Conservation (phyloP, 2,113 vertebrate genomes). For the Tricholaema leucomelas region DNA sequence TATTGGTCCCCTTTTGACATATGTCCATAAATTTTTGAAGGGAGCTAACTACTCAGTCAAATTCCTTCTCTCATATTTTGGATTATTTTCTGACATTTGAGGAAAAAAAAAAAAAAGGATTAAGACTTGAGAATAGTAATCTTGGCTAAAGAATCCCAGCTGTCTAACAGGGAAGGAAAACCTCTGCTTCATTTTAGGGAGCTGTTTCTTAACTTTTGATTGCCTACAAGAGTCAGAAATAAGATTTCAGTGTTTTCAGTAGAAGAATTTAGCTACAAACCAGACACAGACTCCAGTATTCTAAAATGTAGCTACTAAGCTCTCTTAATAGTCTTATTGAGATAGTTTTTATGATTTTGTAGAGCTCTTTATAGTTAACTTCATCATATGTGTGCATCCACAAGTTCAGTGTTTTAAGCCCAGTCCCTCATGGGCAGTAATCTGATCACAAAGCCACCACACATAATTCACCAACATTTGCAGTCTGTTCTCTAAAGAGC, state of each 20-base stretch:
- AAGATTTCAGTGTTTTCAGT: neutral
- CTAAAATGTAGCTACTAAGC: neutral
- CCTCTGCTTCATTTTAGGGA: neutral
- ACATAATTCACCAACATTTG: constrained; percentile 11
- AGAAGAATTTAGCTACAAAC: neutral
- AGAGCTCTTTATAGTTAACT: neutral
- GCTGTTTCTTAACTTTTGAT: neutral
- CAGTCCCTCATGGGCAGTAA: neutral
- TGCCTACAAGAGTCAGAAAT: neutral
- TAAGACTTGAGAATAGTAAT: neutral
- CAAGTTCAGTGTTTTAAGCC: neutral
- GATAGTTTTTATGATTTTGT: neutral
- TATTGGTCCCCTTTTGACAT: neutral
- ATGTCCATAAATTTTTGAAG: neutral
- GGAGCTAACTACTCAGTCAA: neutral
- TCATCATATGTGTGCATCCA: neutral
- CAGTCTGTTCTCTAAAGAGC: neutral
- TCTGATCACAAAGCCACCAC: neutral
- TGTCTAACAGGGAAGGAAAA: constrained; percentile 23
- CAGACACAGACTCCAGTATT: neutral
- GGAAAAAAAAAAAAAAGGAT: neutral
- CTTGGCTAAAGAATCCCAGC: neutral
- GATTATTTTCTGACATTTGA: constrained; percentile 9
- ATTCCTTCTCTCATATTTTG: neutral
- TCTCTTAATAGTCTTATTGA: neutral